A percentile compares a stretch with the other conserved stretches of the same genome.
phyloP scores from a whole-genome alignment of 2,797 vertebrate species.

The Girardinus metallicus region DNA sequence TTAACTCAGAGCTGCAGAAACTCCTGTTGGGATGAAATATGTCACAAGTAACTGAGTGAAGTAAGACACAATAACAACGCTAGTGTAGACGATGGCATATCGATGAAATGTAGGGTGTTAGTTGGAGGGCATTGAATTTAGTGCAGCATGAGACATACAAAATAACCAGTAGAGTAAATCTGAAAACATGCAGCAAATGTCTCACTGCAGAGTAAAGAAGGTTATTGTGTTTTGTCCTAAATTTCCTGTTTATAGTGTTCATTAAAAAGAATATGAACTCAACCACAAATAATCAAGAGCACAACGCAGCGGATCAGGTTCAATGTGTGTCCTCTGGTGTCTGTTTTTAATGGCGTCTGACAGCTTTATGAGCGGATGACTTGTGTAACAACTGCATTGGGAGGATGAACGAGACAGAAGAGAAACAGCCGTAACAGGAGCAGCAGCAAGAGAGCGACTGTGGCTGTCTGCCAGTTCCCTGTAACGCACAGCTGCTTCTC shows the following conservation, averaged over 20 bases:
- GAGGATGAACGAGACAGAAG: constrained; percentile 35
- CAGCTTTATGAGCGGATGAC: constrained; percentile 45
- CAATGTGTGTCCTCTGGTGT: constrained; percentile 16
- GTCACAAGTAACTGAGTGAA: not conserved
- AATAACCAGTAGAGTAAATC: constrained; percentile 7
- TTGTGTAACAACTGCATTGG: constrained; percentile 34
- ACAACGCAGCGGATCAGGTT: constrained; percentile 9
- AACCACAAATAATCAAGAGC: constrained; percentile 18
- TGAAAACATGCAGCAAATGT: constrained; percentile 9
- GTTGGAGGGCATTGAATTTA: not conserved
- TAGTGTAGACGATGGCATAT: not conserved
- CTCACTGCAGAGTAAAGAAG: not conserved
- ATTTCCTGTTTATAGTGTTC: constrained; percentile 33
- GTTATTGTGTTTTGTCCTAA: not conserved
- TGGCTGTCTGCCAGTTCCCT: constrained; percentile 51
- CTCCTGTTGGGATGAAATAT: not conserved
- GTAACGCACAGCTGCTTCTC: constrained; percentile 40
- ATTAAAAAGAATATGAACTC: constrained; percentile 21
- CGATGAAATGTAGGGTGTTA: not conserved
- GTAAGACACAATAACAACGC: not conserved
- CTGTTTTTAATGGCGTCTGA: constrained; percentile 28
- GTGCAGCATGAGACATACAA: not conserved
- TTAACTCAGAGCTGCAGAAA: not conserved
- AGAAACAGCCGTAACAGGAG: constrained; percentile 42
- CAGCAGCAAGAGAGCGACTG: constrained; percentile 7